Evolutionary conservation across 2,113 vertebrate species (phyloP), one percentile per base, ranked within the genome.

Genomic region (Eurystomus gularis): DNA sequence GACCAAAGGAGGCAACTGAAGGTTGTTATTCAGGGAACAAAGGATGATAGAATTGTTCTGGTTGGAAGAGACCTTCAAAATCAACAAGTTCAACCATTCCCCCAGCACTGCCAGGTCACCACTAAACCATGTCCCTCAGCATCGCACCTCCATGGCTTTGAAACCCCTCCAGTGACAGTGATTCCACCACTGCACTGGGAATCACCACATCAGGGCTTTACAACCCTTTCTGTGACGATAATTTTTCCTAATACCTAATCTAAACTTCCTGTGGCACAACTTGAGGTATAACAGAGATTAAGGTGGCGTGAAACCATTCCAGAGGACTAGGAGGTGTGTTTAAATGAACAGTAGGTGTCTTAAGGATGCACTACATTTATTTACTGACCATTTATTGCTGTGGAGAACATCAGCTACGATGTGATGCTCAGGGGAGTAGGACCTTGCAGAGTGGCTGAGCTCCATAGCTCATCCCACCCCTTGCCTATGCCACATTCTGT

Each of bases 401-500:
- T 29, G 28, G 23, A 66, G 42, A 80, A 4, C 42, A 17, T 39
- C 62, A 68, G 31, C n/a, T 18, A 4, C 0, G 5, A 11, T 33
- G 16, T 25, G 61, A 68, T 42, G 39, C 25, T 12, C 0, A 2
- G 65, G 48, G 19, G 9, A 46, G 69, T 4, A 15, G 64, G 39
- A 51, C 23, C 25, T 37, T 2, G 6, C 49, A 29, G 64, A 7
- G 48, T 10, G 26, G 10, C 49, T 42, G 71, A 11, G 51, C 35
- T 81, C 8, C 1, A 0, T 24, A 55, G 49, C 68, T 42, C 3
- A 0, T 9, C 13, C 55, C 76, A 28, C n/a, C 23, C 18, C 23
- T n/a, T 2, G 1, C 13, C 24, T 42, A 17, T 6, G 2, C 33
- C 31, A 9, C 1, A 0, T 21, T 54, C n/a, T 0, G 0, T 23